A percentile compares a stretch with the other conserved stretches of the same genome.
phyloP scores from a whole-genome alignment of 2,113 vertebrate genomes.

The Thymallus thymallus region DNA sequence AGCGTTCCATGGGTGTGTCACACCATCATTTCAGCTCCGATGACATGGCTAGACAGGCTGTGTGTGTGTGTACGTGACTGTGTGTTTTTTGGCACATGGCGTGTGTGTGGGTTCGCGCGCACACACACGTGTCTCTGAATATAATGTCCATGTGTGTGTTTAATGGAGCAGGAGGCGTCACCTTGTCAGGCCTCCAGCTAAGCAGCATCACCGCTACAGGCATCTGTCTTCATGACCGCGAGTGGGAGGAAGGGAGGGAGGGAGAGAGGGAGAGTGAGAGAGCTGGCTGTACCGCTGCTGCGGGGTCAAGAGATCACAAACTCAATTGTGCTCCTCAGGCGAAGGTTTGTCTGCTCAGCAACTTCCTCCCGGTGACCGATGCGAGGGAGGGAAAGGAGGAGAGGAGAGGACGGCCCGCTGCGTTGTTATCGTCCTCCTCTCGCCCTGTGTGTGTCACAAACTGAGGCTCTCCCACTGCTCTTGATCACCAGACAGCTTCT shows the following conservation, averaged over 20 bases:
- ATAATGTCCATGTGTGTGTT: constrained; percentile 15
- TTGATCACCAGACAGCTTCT: too few species aligned
- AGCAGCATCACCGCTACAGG: constrained; percentile 45
- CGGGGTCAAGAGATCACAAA: constrained; percentile 66
- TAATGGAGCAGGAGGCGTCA: constrained; percentile 51
- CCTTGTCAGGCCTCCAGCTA: constrained; percentile 43
- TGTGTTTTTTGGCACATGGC: constrained; percentile 8
- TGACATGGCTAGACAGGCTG: neutral
- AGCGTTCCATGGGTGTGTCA: neutral
- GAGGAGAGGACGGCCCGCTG: constrained; percentile 8
- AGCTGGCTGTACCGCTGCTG: constrained; percentile 47
- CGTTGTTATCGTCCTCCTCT: constrained; percentile 51
- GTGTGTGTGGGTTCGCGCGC: constrained; percentile 31
- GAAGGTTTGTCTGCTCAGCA: constrained; percentile 59
- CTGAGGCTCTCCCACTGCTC: too few species aligned
- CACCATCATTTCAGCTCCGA: neutral
- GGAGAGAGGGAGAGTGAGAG: constrained; percentile 16
- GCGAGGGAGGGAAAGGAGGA: constrained; percentile 37
- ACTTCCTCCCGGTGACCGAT: constrained; percentile 56
- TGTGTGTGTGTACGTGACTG: constrained; percentile 30
- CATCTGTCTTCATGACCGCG: constrained; percentile 52
- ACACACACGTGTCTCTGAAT: neutral
- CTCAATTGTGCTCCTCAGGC: constrained; percentile 59
- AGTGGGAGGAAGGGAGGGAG: constrained; percentile 10
- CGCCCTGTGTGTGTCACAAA: constrained; percentile 35